Evolutionary conservation across 1,140 invertebrate species (phyloP).

Genomic region (Melanaphis sacchari): DNA sequence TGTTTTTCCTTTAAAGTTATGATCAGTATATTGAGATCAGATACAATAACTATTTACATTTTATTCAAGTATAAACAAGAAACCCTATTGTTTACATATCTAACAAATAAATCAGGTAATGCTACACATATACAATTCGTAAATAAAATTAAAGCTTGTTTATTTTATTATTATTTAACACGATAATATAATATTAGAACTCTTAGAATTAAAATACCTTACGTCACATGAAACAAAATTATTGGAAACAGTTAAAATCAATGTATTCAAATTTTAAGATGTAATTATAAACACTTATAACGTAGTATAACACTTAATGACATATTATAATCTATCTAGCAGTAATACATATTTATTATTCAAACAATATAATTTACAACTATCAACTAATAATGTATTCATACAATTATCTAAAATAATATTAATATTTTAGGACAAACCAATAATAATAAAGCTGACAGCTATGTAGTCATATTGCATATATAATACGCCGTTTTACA

Average conservation of each 20-base stretch:
- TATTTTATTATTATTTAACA: neutral
- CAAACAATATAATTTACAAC: neutral
- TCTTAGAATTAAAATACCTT: neutral
- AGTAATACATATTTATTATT: neutral
- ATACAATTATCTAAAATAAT: neutral
- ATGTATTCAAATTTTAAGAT: neutral
- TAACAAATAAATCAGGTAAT: neutral
- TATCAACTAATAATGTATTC: neutral
- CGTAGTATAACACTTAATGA: neutral
- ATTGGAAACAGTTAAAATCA: neutral
- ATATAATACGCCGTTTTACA: neutral
- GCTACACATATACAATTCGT: neutral
- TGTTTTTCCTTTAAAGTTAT: neutral
- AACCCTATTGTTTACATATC: neutral
- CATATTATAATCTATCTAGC: neutral
- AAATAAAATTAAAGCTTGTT: neutral
- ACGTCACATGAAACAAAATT: neutral
- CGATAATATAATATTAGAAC: neutral
- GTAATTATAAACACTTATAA: neutral
- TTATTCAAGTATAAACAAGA: neutral
- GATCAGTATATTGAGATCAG: neutral
- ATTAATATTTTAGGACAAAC: neutral
- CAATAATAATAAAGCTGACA: neutral
- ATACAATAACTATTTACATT: neutral
- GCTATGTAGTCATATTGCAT: conserved; percentile 7